These are phyloP conservation scores for Daphoenositta chrysoptera DNA, from an alignment of 2,113 vertebrate species.

Conservation along the genomic window DNA sequence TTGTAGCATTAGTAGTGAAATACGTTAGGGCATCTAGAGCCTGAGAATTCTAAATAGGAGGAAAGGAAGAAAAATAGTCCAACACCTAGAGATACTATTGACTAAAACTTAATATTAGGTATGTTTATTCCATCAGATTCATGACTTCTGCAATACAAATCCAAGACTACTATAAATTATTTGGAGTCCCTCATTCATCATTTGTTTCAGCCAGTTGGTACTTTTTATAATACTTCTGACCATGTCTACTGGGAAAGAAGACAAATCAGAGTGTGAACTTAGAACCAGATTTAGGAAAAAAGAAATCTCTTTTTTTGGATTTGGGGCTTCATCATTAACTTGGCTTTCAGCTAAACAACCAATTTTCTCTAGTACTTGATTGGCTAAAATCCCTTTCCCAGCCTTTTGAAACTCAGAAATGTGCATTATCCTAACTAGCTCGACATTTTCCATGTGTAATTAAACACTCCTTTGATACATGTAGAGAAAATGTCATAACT, in stretches of 20 bases:
- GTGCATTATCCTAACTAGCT: neutral
- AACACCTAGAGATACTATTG: neutral
- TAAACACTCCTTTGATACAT: conserved; percentile 42
- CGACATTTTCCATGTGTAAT: conserved; percentile 47
- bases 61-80: neutral
- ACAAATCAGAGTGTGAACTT: neutral
- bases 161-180: neutral
- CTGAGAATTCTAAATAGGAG: neutral
- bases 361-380: neutral
- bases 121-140: neutral
- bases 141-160: neutral
- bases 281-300: neutral
- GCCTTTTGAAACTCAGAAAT: conserved; percentile 4
- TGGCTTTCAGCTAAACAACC: neutral
- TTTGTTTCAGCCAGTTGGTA: neutral
- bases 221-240: neutral
- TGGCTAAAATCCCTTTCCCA: neutral
- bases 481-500: conserved; percentile 46
- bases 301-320: neutral
- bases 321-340: neutral
- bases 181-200: neutral
- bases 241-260: neutral
- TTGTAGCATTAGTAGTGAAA: neutral
- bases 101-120: neutral
- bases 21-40: neutral